Evolutionary conservation across 2,797 vertebrate genomes (phyloP), one percentile per base, ranked within the genome.

Genomic region (Chelidonichthys spinosus): DNA sequence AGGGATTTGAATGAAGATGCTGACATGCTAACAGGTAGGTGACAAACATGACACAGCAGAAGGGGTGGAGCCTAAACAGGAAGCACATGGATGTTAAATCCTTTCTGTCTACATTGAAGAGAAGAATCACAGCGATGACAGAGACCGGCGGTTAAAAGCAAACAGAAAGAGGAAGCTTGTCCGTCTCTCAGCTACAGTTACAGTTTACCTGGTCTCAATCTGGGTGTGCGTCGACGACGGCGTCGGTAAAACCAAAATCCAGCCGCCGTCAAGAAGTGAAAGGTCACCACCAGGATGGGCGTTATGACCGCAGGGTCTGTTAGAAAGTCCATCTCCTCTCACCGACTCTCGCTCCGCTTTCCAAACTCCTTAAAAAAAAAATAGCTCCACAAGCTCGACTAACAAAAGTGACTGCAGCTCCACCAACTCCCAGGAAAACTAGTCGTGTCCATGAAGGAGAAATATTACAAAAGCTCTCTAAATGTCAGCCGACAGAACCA

Each of bases 191-290:
- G 32, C 25, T 25, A 25, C 25, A 53, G 2, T n/a, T 52, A 35
- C 32, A 15, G 17, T 83, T 72, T 91, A 92, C 93, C 92, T 90
- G 55, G 6, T 13, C 65, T 49, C 6, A 69, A 6, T 7, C 2
- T 25, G 6, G 44, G 18, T 0, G 66, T 32, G 32, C 62, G 55
- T 8, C 60, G 83, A 0, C 78, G 82, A 0, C 70, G 49, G 7
- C 91, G 85, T 32, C 87, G 43, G 78, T 83, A 95, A 72, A 94
- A 88, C 95, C 94, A 95, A 44, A 94, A 75, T 11, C 94, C 94
- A 1, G 93, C 91, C 2, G 91, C 94, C 0, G 93, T 93, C 39
- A 95, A 14, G 56, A 94, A 71, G 80, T 95, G 94, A 60, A 90
- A 79, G 0, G 92, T 58, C 35, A 94, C 89, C 73, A 95, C 90